phyloP scores from a whole-genome alignment of 2,113 vertebrate species.

The Ailuropoda melanoleuca region DNA sequence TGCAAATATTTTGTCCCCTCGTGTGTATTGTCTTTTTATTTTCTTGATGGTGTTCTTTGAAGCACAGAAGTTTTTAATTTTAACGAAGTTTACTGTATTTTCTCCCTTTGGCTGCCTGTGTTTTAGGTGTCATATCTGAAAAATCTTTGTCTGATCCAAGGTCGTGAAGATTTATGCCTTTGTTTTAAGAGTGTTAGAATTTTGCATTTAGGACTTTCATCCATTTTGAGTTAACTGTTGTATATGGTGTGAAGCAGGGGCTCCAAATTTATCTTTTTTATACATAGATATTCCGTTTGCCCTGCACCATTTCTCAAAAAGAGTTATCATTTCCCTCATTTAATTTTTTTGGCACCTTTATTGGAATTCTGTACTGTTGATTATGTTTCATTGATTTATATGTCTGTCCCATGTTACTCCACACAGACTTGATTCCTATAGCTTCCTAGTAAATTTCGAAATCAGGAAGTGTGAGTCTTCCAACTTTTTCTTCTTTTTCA shows the following conservation, averaged over 20 bases:
- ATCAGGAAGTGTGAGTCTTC: background rate
- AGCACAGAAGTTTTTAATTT: background rate
- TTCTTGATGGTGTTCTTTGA: background rate
- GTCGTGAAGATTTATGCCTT: background rate
- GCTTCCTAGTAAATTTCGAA: background rate
- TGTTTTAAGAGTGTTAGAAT: background rate
- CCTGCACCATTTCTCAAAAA: background rate
- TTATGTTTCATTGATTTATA: background rate
- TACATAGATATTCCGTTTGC: background rate
- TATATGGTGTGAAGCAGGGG: background rate
- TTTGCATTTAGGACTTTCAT: background rate
- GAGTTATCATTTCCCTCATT: background rate
- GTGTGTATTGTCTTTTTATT: background rate
- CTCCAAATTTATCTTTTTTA: background rate
- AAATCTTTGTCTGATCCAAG: background rate
- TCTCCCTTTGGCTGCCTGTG: background rate
- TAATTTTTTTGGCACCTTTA: background rate
- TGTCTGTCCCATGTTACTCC: background rate
- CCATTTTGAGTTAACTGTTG: background rate
- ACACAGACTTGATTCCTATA: background rate
- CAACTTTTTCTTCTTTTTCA: background rate
- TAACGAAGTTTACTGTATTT: background rate
- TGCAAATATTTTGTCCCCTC: background rate
- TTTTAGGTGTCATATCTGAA: background rate
- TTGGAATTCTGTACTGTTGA: background rate